phyloP scores from a whole-genome alignment of 1,140 invertebrate genomes.

The Scaptomyza graminum region DNA sequence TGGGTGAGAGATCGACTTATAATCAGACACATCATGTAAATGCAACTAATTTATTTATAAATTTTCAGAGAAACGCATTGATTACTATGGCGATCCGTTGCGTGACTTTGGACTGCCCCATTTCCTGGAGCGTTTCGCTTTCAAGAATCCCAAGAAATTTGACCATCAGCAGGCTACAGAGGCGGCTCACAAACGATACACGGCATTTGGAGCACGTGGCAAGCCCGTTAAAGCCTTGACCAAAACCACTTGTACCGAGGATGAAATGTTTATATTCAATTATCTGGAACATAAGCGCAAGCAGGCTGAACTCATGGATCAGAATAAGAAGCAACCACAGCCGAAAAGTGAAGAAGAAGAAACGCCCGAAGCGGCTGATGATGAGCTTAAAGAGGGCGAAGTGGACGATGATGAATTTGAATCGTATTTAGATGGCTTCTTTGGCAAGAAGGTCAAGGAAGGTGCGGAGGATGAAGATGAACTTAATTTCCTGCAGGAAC shows the following conservation, averaged over 20 bases:
- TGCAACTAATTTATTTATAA: background rate
- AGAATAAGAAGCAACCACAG: slow-evolving; percentile 53
- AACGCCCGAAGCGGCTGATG: slow-evolving; percentile 63
- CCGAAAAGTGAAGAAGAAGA: slow-evolving; percentile 65
- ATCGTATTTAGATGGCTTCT: slow-evolving; percentile 89
- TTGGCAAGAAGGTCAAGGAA: slow-evolving; percentile 83
- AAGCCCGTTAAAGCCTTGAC: slow-evolving; percentile 70
- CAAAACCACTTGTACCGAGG: slow-evolving; percentile 73
- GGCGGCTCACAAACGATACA: slow-evolving; percentile 67
- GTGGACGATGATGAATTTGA: slow-evolving; percentile 94
- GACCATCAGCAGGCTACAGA: slow-evolving; percentile 83
- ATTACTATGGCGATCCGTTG: slow-evolving; percentile 96
- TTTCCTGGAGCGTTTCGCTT: slow-evolving; percentile 97
- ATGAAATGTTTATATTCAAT: slow-evolving; percentile 83
- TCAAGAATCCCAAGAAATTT: slow-evolving; percentile 96
- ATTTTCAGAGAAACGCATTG: slow-evolving; percentile 87
- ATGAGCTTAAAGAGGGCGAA: slow-evolving; percentile 88
- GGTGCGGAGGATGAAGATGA: slow-evolving; percentile 83
- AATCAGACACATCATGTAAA: no score
- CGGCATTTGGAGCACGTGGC: slow-evolving; percentile 65
- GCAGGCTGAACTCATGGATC: slow-evolving; percentile 61
- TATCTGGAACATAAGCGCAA: slow-evolving; percentile 81
- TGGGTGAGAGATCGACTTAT: slow-evolving; percentile 85
- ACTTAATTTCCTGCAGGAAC: slow-evolving; percentile 70
- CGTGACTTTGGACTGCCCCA: slow-evolving; percentile 94